Conservation (phyloP, 2,888 invertebrate genomes). For the Petrophora chlorosata region DNA sequence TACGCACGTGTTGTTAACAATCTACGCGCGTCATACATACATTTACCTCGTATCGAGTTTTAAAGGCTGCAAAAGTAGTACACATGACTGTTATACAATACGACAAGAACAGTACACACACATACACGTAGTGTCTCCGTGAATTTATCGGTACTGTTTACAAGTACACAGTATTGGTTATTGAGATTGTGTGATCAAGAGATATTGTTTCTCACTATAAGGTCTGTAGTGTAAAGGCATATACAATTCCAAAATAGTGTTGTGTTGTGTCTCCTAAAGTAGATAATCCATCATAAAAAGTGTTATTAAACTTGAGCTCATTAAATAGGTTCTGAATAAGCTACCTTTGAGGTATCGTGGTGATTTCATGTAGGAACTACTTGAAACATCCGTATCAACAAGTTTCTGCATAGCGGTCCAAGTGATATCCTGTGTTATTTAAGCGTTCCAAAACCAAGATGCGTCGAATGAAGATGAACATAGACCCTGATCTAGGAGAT, state of each 20-base stretch:
- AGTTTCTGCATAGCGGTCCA: too few relatives aligned
- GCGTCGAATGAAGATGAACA: constrained; percentile 67
- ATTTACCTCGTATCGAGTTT: neutral
- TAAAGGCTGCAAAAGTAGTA: too few relatives aligned
- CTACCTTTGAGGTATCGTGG: neutral
- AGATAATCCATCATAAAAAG: constrained; percentile 23
- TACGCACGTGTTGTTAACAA: constrained; percentile 42
- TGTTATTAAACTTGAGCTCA: neutral
- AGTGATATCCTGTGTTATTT: constrained; percentile 21
- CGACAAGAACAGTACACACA: too few relatives aligned
- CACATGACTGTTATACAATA: too few relatives aligned
- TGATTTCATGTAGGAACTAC: neutral
- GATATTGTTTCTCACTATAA: too few relatives aligned
- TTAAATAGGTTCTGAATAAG: neutral
- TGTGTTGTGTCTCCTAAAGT: too few relatives aligned
- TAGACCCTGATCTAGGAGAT: constrained; percentile 76
- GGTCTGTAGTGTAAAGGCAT: too few relatives aligned
- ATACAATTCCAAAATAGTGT: too few relatives aligned
- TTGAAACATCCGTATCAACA: neutral
- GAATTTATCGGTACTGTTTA: too few relatives aligned
- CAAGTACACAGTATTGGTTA: too few relatives aligned
- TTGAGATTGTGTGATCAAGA: too few relatives aligned
- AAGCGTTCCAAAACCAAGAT: constrained; percentile 38
- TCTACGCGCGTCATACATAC: neutral
- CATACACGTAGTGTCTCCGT: too few relatives aligned